Evolutionary conservation across 2,888 invertebrate genomes (phyloP).

Genomic region (Polyploca ridens): DNA sequence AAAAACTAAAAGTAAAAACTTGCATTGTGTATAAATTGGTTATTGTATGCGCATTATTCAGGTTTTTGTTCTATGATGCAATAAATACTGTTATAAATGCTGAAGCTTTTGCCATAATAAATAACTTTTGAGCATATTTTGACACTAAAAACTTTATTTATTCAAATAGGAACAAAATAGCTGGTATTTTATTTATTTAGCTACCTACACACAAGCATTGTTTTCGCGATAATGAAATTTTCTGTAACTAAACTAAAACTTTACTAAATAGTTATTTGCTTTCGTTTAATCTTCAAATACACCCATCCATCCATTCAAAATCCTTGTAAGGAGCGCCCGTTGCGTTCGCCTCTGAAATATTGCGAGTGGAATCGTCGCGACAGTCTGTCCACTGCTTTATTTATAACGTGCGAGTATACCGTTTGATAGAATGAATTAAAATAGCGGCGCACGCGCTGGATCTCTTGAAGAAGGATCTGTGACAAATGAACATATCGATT

Average conservation of each 20-base stretch:
- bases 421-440: conserved; percentile 69
- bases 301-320: not conserved
- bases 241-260: no score
- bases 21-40: not conserved
- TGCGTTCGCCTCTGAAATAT: conserved; percentile 76
- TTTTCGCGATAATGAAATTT: no score
- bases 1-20: not conserved
- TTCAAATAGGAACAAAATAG: no score
- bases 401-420: conserved; percentile 73
- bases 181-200: no score
- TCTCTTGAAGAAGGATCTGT: conserved; percentile 31
- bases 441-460: conserved; percentile 37
- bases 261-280: no score
- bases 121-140: no score
- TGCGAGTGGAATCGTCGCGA: conserved; percentile 74
- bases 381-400: conserved; percentile 71
- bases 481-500: conserved; percentile 62
- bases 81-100: not conserved
- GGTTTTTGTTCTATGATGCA: not conserved
- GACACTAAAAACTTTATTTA: no score
- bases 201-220: not conserved
- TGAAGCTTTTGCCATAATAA: no score
- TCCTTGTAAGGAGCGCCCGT: conserved; percentile 45
- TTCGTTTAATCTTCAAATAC: not conserved
- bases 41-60: not conserved